These are phyloP conservation scores for Torymus texanus DNA, from an alignment of 2,888 invertebrate species.

Conservation along the genomic window DNA sequence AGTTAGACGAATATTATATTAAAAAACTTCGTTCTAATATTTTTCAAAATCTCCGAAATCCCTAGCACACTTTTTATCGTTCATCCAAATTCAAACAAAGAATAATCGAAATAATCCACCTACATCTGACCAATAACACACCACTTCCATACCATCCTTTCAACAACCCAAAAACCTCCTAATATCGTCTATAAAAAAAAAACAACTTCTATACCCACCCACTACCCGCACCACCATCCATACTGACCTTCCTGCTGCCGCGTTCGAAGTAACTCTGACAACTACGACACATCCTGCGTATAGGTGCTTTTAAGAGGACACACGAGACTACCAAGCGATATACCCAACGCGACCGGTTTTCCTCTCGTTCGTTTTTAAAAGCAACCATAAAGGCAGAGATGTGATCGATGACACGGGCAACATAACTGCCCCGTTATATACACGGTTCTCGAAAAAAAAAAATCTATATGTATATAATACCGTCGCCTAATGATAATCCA, in stretches of 20 bases:
- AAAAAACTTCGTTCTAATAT: too few relatives aligned
- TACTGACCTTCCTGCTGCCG: background rate
- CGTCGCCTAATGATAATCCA: conserved; percentile 15
- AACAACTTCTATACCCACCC: too few relatives aligned
- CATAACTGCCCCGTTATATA: conserved; percentile 25
- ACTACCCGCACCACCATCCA: too few relatives aligned
- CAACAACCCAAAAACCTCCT: too few relatives aligned
- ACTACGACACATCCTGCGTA: background rate
- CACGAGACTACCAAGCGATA: background rate
- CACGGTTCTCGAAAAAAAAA: background rate
- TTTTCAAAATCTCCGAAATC: too few relatives aligned
- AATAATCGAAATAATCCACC: too few relatives aligned
- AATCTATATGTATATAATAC: background rate
- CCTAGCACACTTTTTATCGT: too few relatives aligned
- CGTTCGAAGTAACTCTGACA: background rate
- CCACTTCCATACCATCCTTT: too few relatives aligned
- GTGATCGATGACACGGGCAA: conserved; percentile 25
- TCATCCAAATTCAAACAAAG: too few relatives aligned
- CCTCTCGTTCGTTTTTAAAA: background rate
- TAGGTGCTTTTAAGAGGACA: conserved; percentile 11
- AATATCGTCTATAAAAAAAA: too few relatives aligned
- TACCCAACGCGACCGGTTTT: conserved; percentile 36
- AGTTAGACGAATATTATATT: too few relatives aligned
- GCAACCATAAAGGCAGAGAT: background rate
- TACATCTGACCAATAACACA: too few relatives aligned